Conservation (phyloP, 2,113 vertebrate genomes). For the Gavialis gangeticus region DNA sequence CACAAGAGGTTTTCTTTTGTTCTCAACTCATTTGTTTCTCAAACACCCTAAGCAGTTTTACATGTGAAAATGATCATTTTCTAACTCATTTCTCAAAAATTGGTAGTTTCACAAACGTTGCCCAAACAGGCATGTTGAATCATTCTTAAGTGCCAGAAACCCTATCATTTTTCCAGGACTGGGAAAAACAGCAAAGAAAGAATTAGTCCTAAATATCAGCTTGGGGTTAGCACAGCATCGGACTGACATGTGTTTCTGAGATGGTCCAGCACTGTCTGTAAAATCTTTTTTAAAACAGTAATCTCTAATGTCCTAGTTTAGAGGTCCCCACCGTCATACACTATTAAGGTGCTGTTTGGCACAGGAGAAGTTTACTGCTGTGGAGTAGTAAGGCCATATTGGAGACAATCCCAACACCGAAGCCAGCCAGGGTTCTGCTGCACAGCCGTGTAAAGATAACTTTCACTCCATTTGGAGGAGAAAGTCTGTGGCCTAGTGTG, state of each 20-base stretch:
- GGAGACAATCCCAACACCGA: not conserved
- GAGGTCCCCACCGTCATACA: too few relatives aligned
- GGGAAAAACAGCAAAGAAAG: not conserved
- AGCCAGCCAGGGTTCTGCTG: fast-evolving
- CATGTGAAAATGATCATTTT: not conserved
- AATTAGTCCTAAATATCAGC: not conserved
- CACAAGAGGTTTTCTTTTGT: not conserved
- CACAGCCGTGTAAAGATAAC: not conserved
- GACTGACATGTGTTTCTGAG: not conserved
- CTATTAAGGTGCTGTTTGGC: not conserved
- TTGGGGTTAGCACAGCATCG: not conserved
- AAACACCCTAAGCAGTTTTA: not conserved
- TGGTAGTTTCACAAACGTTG: not conserved
- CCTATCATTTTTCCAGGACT: not conserved
- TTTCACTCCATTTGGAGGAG: not conserved
- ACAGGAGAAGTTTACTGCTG: not conserved
- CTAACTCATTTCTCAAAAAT: not conserved
- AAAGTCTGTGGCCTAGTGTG: fast-evolving
- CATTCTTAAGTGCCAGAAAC: not conserved
- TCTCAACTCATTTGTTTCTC: not conserved
- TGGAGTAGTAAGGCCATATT: fast-evolving
- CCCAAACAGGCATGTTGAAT: not conserved
- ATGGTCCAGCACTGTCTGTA: not conserved
- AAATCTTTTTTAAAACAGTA: not conserved
- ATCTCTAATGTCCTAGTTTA: not conserved